Evolutionary conservation across 2,888 invertebrate species (phyloP), one percentile per base, ranked within the genome.

Genomic region (Tenthredo scrophulariae): DNA sequence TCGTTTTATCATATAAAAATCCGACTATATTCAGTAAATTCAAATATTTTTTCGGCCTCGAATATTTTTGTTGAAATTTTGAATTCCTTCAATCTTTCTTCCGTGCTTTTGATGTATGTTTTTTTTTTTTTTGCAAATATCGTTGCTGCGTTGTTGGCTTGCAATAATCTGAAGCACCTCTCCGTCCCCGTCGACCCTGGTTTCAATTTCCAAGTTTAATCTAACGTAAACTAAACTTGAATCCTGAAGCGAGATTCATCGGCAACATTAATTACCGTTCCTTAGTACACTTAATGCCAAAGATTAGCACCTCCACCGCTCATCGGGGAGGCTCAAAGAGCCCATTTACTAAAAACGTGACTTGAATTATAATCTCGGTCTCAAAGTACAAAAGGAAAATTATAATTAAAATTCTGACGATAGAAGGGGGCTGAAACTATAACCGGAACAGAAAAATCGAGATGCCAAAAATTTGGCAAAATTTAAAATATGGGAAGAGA

Each of bases 261-360:
- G 67, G 67, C 33, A 67, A 67, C 33, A 67, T 67, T 67, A 29
- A 67, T 33, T 67, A 67, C 67, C 67, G 15, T 67, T 33, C 67
- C 33, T 67, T 7, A 18, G 33, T 22, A 74, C 40, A 26, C 22
- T 26, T 43, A 74, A 74, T 74, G 40, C 43, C 40, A 43, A 74
- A 74, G 72, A 74, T 74, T 74, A 74, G 43, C 72, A 74, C 72
- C 72, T 40, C 18, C 15, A 67, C 33, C 67, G 67, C 18, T 67
- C 67, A 67, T 67, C 67, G 33, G 33, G 43, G n/a, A 13, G 40
- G 40, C n/a, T 74, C 40, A n/a, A 43, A 74, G 72, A 13, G 72
- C 40, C 40, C 72, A 67, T 67, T 67, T 67, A 33, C 72, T 77
- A 77, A 77, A 54, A 77, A 77, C 77, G 77, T 77, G 77, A 77